Base-by-base conservation (phyloP, 2,797 vertebrate species). In the Heliangelus exortis region DNA sequence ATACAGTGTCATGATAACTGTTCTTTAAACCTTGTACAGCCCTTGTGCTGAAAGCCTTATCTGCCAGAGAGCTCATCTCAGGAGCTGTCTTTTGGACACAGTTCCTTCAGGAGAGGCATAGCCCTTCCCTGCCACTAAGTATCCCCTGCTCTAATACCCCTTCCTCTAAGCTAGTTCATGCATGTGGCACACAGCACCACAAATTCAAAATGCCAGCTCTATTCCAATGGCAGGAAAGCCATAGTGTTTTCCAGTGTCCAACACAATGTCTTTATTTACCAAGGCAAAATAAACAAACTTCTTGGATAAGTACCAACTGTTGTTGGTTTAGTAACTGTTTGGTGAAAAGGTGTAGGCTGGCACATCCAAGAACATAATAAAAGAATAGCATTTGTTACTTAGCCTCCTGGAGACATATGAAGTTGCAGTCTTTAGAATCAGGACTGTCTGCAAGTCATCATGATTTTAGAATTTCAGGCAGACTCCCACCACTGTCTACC, bases 281-380 rank as follows among this genome's bases (percentile, higher is more conserved):
- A 34, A 90, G 66, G 85, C 66, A 90, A 92, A 76, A 28, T 87
- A 72, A 91, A 53, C 67, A 58, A 58, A 67, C 53, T 28, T 33
- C 43, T 91, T 76, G 76, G 76, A 41, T 66, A 81, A 75, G 55
- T 45, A 62, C 61, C 79, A 84, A 29, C 47, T 65, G 15, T 57
- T 92, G 48, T 91, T 96, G 80, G 63, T 75, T 90, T 41, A 86
- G 76, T 51, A 62, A 65, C 39, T 92, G 50, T 91, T 91, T 55
- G 77, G 51, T 92, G 69, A 81, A 78, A 86, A 91, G 87, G 90
- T 90, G 90, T 88, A 81, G 93, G 85, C 94, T 91, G 87, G 83
- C 73, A 90, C 80, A 88, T 84, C 47, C 10, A 48, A 65, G 58
- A 81, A 21, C 54, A 13, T 50, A 69, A 9, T 25, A 55, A 74